Conservation (phyloP, 2,797 vertebrate species). For the Eutrigla gurnardus region DNA sequence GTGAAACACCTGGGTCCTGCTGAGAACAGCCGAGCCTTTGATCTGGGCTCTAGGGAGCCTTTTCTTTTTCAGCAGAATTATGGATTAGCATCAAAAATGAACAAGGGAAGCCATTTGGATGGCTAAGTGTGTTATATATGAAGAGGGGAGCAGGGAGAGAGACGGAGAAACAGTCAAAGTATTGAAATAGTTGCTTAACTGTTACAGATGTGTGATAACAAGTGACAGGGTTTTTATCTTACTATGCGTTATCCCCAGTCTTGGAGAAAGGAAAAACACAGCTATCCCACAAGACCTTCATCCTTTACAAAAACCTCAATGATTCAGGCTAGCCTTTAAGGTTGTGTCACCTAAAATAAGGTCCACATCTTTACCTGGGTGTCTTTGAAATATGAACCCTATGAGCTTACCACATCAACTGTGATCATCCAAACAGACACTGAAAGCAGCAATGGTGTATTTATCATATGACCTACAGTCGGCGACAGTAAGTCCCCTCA, state of each 20-base stretch:
- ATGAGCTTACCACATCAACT: neutral
- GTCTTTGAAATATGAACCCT: neutral
- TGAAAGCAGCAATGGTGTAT: constrained; percentile 17
- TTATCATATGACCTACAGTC: constrained; percentile 18
- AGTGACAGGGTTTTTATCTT: constrained; percentile 22
- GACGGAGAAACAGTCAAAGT: neutral
- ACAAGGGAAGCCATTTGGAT: constrained; percentile 18
- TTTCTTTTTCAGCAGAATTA: constrained; percentile 56
- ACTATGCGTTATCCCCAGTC: neutral
- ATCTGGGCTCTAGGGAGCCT: constrained; percentile 61
- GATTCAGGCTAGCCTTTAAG: neutral
- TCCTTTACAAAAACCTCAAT: constrained; percentile 2
- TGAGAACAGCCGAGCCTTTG: constrained; percentile 60
- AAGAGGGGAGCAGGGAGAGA: neutral
- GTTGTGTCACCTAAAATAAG: neutral
- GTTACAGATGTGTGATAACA: neutral
- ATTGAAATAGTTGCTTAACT: neutral
- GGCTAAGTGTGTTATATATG: constrained; percentile 25
- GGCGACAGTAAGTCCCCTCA: neutral
- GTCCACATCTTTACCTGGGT: neutral
- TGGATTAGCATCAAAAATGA: constrained; percentile 68
- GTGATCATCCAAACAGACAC: neutral
- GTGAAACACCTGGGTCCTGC: constrained; percentile 60
- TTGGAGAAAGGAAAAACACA: neutral
- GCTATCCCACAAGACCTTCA: constrained; percentile 3